Evolutionary conservation across 2,888 invertebrate genomes (phyloP).

Genomic region (Hyposoter dolosus): DNA sequence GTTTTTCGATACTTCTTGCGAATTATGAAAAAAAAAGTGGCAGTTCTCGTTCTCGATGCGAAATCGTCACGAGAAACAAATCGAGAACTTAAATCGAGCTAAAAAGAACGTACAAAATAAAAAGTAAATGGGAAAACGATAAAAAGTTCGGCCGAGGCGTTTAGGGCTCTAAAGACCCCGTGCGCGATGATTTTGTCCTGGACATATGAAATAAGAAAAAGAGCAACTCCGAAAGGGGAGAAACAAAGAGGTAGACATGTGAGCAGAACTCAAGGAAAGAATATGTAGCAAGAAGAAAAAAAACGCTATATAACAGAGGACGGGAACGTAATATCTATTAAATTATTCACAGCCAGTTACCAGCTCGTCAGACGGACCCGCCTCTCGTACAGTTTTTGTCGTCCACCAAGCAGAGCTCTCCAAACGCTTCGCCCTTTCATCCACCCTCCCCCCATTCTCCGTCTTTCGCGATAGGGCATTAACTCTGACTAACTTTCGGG

Average conservation of each 20-base stretch:
- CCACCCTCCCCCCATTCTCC: conserved; percentile 2
- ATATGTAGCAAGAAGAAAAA: conserved; percentile 39
- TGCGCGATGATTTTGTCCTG: conserved; percentile 35
- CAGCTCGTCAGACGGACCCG: conserved; percentile 79
- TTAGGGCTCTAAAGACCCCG: conserved; percentile 48
- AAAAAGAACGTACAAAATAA: conserved; percentile 7
- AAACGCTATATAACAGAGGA: conserved; percentile 55
- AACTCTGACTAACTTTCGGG: conserved; percentile 35
- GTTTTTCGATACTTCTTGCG: not conserved
- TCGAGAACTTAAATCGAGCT: conserved; percentile 21
- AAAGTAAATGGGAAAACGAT: conserved; percentile 9
- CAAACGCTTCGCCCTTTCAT: conserved; percentile 41
- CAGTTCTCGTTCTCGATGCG: not conserved
- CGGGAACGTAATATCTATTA: conserved; percentile 78
- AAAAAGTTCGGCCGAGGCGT: conserved; percentile 47
- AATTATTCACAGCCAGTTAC: conserved; percentile 81
- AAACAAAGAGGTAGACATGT: conserved; percentile 22
- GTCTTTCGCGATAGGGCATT: conserved; percentile 20
- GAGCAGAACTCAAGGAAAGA: conserved; percentile 14
- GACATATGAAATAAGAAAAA: conserved; percentile 9
- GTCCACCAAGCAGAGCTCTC: conserved; percentile 59
- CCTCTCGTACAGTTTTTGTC: conserved; percentile 75
- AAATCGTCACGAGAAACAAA: conserved; percentile 44
- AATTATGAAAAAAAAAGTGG: not conserved
- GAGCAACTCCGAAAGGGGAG: conserved; percentile 38